phyloP scores from a whole-genome alignment of 2,113 vertebrate species.

The Pteruthius melanotis region DNA sequence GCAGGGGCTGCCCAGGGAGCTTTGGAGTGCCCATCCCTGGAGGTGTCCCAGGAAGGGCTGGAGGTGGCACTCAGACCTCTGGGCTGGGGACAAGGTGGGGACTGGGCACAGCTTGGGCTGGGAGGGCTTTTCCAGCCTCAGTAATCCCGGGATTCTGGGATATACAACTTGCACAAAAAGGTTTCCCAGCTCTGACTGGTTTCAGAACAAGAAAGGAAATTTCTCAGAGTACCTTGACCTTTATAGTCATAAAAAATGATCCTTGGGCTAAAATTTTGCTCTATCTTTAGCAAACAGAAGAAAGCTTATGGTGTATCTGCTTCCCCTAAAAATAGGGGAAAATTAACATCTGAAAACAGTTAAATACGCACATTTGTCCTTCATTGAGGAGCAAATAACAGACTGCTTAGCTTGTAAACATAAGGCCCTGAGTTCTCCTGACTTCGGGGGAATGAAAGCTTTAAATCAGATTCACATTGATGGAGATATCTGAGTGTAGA shows the following conservation, averaged over 20 bases:
- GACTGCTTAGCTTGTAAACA: neutral
- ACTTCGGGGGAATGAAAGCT: neutral
- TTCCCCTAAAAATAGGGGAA: neutral
- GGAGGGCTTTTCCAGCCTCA: fast-evolving
- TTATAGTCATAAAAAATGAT: neutral
- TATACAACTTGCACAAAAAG: neutral
- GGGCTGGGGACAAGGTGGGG: neutral
- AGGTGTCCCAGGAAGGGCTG: neutral
- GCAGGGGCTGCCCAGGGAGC: neutral
- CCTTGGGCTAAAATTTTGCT: neutral
- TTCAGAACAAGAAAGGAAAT: neutral
- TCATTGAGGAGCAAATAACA: neutral
- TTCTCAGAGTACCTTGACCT: neutral
- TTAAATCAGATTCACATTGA: neutral
- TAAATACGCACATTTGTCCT: neutral
- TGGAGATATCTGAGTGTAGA: neutral
- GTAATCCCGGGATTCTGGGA: fast-evolving
- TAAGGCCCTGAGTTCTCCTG: neutral
- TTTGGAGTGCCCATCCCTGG: neutral
- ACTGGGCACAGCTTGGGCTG: fast-evolving
- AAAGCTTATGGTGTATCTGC: neutral
- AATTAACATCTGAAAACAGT: neutral
- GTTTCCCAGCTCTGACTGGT: neutral
- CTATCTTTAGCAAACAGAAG: neutral
- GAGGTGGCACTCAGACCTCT: neutral